These are phyloP conservation scores for Formica exsecta DNA, from an alignment of 1,140 invertebrate genomes.

Conservation along the genomic window DNA sequence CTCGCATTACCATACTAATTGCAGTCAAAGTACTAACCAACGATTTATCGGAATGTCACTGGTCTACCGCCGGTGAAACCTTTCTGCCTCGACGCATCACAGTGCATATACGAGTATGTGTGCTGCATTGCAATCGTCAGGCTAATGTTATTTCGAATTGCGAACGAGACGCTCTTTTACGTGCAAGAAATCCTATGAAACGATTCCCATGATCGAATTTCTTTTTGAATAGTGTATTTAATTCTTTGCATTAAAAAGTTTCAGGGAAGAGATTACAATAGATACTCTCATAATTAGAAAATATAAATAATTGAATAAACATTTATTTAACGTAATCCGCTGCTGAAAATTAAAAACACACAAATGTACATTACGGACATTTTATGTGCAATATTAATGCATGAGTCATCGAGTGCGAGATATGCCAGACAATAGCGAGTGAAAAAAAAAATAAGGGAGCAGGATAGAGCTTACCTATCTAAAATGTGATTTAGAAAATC, in stretches of 20 bases:
- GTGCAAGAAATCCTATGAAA: background rate
- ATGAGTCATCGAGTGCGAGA: background rate
- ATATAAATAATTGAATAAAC: background rate
- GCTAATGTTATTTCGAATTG: conserved; percentile 15
- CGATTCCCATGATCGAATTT: background rate
- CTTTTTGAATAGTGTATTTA: background rate
- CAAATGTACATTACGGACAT: background rate
- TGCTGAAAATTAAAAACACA: background rate
- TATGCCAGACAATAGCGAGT: background rate
- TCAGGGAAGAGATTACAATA: background rate
- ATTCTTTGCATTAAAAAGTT: conserved; percentile 6
- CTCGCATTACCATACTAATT: conserved; percentile 75
- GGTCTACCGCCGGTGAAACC: conserved; percentile 68
- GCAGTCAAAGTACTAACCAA: conserved; percentile 70
- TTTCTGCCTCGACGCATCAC: conserved; percentile 32
- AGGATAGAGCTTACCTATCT: conserved; percentile 13
- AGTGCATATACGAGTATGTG: background rate
- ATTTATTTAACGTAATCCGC: conserved; percentile 1
- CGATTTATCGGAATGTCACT: conserved; percentile 67
- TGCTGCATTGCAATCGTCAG: background rate
- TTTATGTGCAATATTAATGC: conserved; percentile 9
- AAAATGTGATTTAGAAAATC: conserved; percentile 17
- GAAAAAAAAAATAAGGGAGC: background rate
- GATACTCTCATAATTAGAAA: background rate
- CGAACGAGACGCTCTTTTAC: background rate